Evolutionary conservation across 2,888 invertebrate species (phyloP).

Genomic region (Ichneumoninae sp.): DNA sequence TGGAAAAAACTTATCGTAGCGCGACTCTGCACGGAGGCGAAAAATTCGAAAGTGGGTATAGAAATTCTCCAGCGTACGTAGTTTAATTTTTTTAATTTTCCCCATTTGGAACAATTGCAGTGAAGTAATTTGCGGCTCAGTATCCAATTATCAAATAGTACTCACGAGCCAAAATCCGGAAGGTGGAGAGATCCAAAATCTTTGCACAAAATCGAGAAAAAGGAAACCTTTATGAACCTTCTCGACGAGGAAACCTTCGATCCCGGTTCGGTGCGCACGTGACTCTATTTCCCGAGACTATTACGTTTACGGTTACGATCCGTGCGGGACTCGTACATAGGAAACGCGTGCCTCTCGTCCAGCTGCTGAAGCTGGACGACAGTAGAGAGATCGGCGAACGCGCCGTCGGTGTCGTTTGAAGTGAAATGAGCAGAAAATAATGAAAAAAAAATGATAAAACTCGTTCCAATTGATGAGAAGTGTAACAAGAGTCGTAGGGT

Average conservation of each 20-base stretch:
- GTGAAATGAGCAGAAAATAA: constrained; percentile 25
- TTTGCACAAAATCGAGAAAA: background rate
- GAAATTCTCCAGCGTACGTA: background rate
- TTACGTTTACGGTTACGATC: constrained; percentile 68
- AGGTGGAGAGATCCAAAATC: background rate
- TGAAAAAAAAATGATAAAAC: constrained; percentile 8
- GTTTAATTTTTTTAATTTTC: background rate
- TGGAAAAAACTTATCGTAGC: constrained; percentile 1
- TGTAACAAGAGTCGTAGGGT: constrained; percentile 34
- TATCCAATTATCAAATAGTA: constrained; percentile 6
- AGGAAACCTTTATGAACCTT: constrained; percentile 4
- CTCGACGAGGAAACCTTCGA: constrained; percentile 29
- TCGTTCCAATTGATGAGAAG: constrained; percentile 26
- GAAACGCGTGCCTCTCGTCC: background rate
- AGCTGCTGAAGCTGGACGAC: background rate
- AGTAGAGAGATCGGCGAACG: constrained; percentile 4
- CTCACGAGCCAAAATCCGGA: background rate
- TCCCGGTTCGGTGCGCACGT: constrained; percentile 63
- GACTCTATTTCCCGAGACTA: constrained; percentile 71
- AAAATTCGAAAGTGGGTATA: constrained; percentile 4
- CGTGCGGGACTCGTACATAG: constrained; percentile 40
- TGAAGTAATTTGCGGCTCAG: background rate
- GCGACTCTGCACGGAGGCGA: background rate
- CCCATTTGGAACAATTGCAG: background rate
- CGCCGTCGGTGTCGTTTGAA: constrained; percentile 9